Percentiles rank a stretch among this genome's conserved stretches.
Evolutionary conservation across 2,797 vertebrate species (phyloP).

Genomic region (Crocidura indochinensis): DNA sequence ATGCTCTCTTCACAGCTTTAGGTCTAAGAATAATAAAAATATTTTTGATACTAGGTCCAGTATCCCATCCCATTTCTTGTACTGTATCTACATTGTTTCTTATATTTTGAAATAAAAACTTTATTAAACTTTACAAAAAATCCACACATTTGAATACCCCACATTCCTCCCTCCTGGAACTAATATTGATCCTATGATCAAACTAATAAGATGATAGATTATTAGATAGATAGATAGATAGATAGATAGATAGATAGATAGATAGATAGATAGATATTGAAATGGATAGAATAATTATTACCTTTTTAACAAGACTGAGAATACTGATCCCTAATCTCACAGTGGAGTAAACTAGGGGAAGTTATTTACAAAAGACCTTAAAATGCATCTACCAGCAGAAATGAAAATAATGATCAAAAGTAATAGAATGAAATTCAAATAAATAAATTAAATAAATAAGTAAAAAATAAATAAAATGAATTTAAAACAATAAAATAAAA

Average conservation of each 20-base stretch:
- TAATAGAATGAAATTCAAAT: not conserved
- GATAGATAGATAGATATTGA: no score
- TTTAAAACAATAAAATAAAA: not conserved
- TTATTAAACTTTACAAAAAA: slow-evolving; percentile 32
- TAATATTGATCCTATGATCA: not conserved
- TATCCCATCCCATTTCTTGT: not conserved
- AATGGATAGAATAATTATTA: not conserved
- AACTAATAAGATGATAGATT: not conserved
- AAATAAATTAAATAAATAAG: not conserved
- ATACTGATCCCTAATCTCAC: slow-evolving; percentile 5
- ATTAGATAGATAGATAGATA: no score
- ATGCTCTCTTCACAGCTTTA: not conserved
- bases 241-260: no score
- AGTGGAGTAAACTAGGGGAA: slow-evolving; percentile 20
- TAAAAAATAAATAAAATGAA: not conserved
- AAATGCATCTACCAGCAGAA: not conserved
- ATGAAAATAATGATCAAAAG: not conserved
- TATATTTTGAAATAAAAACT: not conserved
- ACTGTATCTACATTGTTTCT: not conserved
- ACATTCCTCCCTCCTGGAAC: not conserved
- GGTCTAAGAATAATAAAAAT: not conserved
- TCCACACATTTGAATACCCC: not conserved
- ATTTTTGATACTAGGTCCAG: not conserved
- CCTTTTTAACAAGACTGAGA: not conserved
- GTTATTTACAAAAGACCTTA: not conserved